Base-by-base conservation (phyloP, 1,140 invertebrate species). In the Drosophila willistoni region DNA sequence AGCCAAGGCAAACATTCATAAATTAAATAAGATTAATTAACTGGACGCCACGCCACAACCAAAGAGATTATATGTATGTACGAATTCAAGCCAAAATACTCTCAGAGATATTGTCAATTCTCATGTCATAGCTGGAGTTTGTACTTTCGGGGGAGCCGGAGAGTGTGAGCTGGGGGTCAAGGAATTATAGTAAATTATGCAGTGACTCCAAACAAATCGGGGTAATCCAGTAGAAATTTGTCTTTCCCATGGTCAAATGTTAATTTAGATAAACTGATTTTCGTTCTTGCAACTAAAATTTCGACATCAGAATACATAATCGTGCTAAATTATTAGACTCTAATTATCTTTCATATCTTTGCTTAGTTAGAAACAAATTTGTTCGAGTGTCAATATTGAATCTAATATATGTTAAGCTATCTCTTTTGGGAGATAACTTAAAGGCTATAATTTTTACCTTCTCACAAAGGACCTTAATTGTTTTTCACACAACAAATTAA, bases 1-100 rank as follows among this genome's bases (percentile, higher is more conserved):
- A 73, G 62, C 36, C 62, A 57, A 73, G 36, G 60, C 77, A 79
- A 79, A 79, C 74, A 79, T 67, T 77, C 74, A 79, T 79, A 79
- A 79, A 79, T 79, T 79, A 77, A 77, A 64, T 71, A 77, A 79
- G 75, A 79, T 79, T 77, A 77, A 79, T 79, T 79, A 79, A 79
- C 77, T 77, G 70, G 33, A 62, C 68, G 60, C 63, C 68, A 62
- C 64, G 51, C 39, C 44, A 67, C 67, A 64, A 29, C 57, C 10
- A 22, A 22, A 22, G 39, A 62, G 36, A 62, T 59, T 36, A 36
- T 41, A 17, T 36, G 13, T 17, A 39, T 22, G 64, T 12, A 29
- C 25, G 39, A 34, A 12, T 57, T 57, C 33, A 19, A 9, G 9
- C 14, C 6, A 17, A 59, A 19, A 60, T 19, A 39, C 57, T 39